Evolutionary conservation across 2,888 invertebrate species (phyloP), one percentile per base, ranked within the genome.

Genomic region (Apomyelois bistriatella): DNA sequence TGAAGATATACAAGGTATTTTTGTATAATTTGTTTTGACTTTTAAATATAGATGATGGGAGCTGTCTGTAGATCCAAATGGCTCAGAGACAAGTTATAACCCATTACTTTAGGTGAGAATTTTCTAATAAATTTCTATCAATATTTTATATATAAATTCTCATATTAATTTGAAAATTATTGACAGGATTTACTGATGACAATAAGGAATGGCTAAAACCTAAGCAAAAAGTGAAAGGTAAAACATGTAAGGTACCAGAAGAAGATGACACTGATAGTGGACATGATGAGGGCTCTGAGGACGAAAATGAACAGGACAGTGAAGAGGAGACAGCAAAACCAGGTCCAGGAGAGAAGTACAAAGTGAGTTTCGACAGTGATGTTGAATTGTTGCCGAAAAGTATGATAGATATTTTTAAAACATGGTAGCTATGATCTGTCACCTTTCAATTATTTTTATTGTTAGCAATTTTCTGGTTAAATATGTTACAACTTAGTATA

Each of bases 131-230:
- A n/a, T n/a, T n/a, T n/a, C n/a, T n/a, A n/a, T n/a, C n/a, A n/a
- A n/a, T n/a, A n/a, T n/a, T n/a, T n/a, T n/a, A n/a, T n/a, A n/a
- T n/a, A n/a, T n/a, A n/a, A n/a, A n/a, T n/a, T n/a, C n/a, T n/a
- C n/a, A n/a, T n/a, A n/a, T n/a, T 38, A 13, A 38, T 35, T 48
- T 47, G 50, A 22, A 13, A 30, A 46, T 16, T 40, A 35, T 40
- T 70, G 58, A 74, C 75, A 80, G 94, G 93, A 32, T 94, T 93
- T 63, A 92, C 93, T 40, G 95, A 95, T 87, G 94, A 95, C 12
- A 95, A 95, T 67, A 92, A 92, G 53, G 84, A 88, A 28, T 95
- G 95, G 95, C 74, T 95, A 37, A 95, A 92, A 68, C 93, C 92
- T 0, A 94, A 93, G 71, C 79, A 87, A 58, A 85, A 79, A 69